These are phyloP conservation scores for Rissa tridactyla DNA, from an alignment of 2,113 vertebrate species.

Conservation along the genomic window DNA sequence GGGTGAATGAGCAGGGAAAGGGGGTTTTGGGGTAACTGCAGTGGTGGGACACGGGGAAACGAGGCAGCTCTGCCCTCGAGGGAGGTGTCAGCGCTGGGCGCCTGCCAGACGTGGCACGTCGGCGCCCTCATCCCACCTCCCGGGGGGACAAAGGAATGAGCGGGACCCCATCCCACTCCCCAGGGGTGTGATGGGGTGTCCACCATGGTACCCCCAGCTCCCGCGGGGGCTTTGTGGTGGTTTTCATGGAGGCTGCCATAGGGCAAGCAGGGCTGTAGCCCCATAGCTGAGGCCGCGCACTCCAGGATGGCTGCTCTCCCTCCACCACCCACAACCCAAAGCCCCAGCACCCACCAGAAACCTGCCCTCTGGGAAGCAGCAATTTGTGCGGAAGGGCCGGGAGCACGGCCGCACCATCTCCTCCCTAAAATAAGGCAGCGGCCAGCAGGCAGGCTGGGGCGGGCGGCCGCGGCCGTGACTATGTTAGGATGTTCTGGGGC, in stretches of 20 bases:
- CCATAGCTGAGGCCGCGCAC: not conserved
- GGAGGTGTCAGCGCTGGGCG: fast-evolving
- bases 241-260: not conserved
- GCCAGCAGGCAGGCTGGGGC: not conserved
- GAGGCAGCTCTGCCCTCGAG: not conserved
- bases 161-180: not conserved
- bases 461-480: not conserved
- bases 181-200: not conserved
- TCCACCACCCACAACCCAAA: not conserved
- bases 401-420: not conserved
- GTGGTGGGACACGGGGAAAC: not conserved
- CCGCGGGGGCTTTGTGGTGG: fast-evolving
- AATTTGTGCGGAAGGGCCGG: fast-evolving
- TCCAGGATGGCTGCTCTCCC: fast-evolving
- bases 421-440: not conserved
- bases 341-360: not conserved
- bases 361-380: not conserved
- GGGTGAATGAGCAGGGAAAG: not conserved
- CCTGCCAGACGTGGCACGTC: not conserved
- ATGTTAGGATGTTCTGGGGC: slow-evolving; percentile 55
- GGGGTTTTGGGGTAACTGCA: not conserved
- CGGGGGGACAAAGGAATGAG: not conserved
- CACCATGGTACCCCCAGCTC: fast-evolving
- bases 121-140: not conserved
- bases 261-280: not conserved